Evolutionary conservation across 2,888 invertebrate species (phyloP).

Genomic region (Plebejus melissa): DNA sequence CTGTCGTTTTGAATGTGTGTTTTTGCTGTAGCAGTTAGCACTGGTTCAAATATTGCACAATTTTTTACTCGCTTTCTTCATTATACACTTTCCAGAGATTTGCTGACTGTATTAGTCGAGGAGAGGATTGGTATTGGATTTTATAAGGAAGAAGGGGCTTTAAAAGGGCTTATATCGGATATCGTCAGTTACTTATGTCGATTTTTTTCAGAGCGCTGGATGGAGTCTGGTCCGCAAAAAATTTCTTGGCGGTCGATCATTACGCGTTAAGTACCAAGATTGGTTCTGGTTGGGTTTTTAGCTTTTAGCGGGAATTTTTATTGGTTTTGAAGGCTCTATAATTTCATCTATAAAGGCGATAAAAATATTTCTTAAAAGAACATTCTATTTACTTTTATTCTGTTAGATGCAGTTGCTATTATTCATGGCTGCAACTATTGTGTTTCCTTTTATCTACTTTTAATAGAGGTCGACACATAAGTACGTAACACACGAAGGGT

Average conservation of each 20-base stretch:
- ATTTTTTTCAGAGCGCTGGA: constrained; percentile 24
- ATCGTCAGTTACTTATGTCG: neutral
- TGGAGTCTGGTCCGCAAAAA: constrained; percentile 26
- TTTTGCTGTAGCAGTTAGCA: neutral
- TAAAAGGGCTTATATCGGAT: too few species aligned
- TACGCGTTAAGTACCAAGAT: constrained; percentile 18
- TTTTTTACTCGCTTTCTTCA: too few species aligned
- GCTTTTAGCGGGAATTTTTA: neutral
- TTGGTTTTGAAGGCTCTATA: neutral
- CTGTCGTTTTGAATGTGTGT: neutral
- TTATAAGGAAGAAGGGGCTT: too few species aligned
- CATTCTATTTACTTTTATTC: neutral
- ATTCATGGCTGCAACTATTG: neutral
- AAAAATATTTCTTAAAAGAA: neutral
- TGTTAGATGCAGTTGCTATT: neutral
- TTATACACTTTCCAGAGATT: too few species aligned
- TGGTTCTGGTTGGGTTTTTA: neutral
- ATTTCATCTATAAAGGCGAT: neutral
- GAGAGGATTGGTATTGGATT: too few species aligned
- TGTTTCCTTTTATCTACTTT: neutral
- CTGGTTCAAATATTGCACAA: neutral
- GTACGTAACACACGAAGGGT: neutral
- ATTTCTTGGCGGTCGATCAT: constrained; percentile 19
- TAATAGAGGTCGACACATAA: neutral
- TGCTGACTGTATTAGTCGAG: too few species aligned